A percentile compares a stretch with the other conserved stretches of the same genome.
Conservation (phyloP, 1,140 invertebrate genomes). For the Drosophila mayri region DNA sequence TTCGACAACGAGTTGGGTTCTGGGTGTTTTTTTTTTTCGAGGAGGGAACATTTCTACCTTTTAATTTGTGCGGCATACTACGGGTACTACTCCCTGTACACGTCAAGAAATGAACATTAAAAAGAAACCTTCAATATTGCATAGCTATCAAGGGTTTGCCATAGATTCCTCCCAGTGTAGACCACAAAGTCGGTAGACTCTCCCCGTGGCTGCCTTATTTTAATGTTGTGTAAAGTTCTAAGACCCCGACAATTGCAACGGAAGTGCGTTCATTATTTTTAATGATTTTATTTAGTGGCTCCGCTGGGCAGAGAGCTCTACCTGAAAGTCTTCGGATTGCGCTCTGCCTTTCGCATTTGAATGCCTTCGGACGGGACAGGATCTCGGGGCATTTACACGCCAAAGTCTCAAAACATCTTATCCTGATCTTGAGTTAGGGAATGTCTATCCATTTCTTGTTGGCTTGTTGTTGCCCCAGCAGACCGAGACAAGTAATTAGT, state of each 20-base stretch:
- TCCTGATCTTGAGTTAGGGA: constrained; percentile 45
- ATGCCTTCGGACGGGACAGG: constrained; percentile 36
- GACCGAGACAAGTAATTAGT: constrained; percentile 48
- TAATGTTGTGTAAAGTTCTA: constrained; percentile 77
- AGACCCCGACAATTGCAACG: constrained; percentile 68
- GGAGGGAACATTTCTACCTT: constrained; percentile 55
- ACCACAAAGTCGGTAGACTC: not conserved
- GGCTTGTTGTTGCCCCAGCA: constrained; percentile 24
- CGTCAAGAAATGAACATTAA: not conserved
- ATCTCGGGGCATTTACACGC: constrained; percentile 36
- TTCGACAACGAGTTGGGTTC: constrained; percentile 47
- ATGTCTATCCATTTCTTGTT: constrained; percentile 1
- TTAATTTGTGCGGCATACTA: constrained; percentile 77
- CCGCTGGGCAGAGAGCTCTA: constrained; percentile 13
- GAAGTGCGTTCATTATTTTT: constrained; percentile 83
- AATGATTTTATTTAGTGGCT: constrained; percentile 79
- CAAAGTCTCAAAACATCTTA: constrained; percentile 25
- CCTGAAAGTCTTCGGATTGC: constrained; percentile 10
- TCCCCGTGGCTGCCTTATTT: constrained; percentile 60
- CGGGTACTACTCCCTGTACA: constrained; percentile 25
- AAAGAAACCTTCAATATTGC: too few relatives aligned
- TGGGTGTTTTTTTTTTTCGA: constrained; percentile 21
- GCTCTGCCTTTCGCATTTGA: constrained; percentile 32
- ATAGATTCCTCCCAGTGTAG: not conserved
- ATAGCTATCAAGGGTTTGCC: not conserved